Base-by-base conservation (phyloP, 2,797 vertebrate species). In the Helicolenus hilgendorfi region DNA sequence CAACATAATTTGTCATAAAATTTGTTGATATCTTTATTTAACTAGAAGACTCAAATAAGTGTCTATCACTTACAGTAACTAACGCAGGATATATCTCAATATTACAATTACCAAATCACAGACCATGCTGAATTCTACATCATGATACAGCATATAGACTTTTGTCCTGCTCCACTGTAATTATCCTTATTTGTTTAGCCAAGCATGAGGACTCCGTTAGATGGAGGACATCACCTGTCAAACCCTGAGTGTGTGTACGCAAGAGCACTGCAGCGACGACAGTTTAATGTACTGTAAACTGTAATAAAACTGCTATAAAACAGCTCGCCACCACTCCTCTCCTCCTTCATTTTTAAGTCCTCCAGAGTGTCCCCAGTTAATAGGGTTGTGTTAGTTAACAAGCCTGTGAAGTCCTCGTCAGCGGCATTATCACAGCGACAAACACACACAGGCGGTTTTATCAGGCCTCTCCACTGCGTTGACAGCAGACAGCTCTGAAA, bases 361-460 rank as follows among this genome's bases (percentile, higher is more conserved):
- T 91, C 59, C 0, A 87, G 77, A 89, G 77, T 88, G 85, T 91
- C 89, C 74, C 74, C 33, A 36, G 88, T 92, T 93, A 94, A 94
- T 88, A 70, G 82, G 79, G 78, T 88, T 84, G 86, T 89, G 86
- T 83, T 86, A n/a, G 85, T 90, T 94, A 94, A 94, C 87, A 82
- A 93, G 91, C 68, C 89, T 45, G 72, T 62, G 69, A 92, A 88
- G 84, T 77, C 85, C 67, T 81, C 72, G 49, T 88, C 89, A 70
- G 79, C 84, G 64, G 71, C 87, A 77, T 89, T 85, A 88, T 92
- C 80, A 70, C 85, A 74, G 83, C 24, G 9, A 75, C 85, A 45
- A 83, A 74, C 62, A 62, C 73, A 72, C 86, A 81, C 69, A 22
- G 77, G 31, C 13, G 1, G 69, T 72, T 85, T 90, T 89, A 91